Evolutionary conservation across 2,113 vertebrate species (phyloP).

Genomic region (Acanthisitta chloris): DNA sequence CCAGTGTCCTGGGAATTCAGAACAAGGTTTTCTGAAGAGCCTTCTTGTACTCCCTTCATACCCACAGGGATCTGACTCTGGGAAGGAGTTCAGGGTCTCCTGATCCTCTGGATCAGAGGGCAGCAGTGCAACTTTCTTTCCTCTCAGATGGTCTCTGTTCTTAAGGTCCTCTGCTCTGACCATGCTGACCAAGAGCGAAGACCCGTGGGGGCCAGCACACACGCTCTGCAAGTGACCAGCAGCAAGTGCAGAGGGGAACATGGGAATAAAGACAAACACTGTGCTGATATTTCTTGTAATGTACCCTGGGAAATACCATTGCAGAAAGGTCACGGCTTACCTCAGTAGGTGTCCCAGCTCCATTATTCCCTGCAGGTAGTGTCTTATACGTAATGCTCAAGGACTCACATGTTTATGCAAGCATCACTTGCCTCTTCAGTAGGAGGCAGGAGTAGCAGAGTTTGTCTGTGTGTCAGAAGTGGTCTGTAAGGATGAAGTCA

Average conservation of each 20-base stretch:
- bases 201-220: not conserved
- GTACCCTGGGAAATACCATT: not conserved
- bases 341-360: not conserved
- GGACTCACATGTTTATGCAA: not conserved
- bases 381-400: not conserved
- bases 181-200: not conserved
- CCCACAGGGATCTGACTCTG: not conserved
- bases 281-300: not conserved
- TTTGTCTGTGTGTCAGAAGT: not conserved
- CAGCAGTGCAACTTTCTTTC: not conserved
- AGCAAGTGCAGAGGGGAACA: accelerated
- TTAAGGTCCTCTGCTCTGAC: not conserved
- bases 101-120: not conserved
- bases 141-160: not conserved
- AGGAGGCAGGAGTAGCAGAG: not conserved
- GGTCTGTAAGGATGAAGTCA: not conserved
- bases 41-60: not conserved
- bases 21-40: not conserved
- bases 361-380: not conserved
- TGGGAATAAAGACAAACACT: not conserved
- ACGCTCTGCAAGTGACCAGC: not conserved
- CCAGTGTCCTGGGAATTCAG: not conserved
- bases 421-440: not conserved
- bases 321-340: not conserved
- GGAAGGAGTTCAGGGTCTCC: not conserved